Conservation (phyloP, 2,797 vertebrate genomes). For the Alectoris magna region DNA sequence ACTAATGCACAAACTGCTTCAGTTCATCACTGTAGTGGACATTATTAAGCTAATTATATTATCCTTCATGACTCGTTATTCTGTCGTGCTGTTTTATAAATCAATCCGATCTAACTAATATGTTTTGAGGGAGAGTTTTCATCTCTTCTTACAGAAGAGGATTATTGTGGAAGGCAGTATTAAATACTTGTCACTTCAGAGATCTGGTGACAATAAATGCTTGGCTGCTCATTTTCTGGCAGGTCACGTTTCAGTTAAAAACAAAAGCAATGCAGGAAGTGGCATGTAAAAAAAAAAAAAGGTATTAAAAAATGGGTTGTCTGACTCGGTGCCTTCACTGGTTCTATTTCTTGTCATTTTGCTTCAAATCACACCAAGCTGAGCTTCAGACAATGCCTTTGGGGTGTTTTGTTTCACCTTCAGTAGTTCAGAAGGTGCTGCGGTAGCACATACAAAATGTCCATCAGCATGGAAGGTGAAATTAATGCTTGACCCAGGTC, state of each 20-base stretch:
- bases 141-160: not conserved
- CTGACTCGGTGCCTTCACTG: slow-evolving; percentile 14
- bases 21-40: slow-evolving; percentile 26
- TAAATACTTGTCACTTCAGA: slow-evolving; percentile 52
- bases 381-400: not conserved
- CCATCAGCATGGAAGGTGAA: not conserved
- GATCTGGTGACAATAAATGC: slow-evolving; percentile 10
- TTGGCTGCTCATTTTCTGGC: slow-evolving; percentile 50
- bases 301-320: not conserved
- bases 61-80: slow-evolving; percentile 21
- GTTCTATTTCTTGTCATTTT: slow-evolving; percentile 46
- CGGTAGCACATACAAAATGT: not conserved
- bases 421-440: not conserved
- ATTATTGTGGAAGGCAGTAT: slow-evolving; percentile 46
- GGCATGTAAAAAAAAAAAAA: not conserved
- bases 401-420: slow-evolving; percentile 13
- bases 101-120: slow-evolving; percentile 28
- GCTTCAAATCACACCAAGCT: not conserved
- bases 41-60: slow-evolving; percentile 59
- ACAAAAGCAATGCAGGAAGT: slow-evolving; percentile 20
- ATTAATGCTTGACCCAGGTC: not conserved
- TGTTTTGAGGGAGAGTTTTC: slow-evolving; percentile 32
- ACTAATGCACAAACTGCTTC: slow-evolving; percentile 20
- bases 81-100: not conserved
- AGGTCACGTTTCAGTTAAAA: slow-evolving; percentile 56